Conservation (phyloP, 2,797 vertebrate species). For the Malurus splendens region DNA sequence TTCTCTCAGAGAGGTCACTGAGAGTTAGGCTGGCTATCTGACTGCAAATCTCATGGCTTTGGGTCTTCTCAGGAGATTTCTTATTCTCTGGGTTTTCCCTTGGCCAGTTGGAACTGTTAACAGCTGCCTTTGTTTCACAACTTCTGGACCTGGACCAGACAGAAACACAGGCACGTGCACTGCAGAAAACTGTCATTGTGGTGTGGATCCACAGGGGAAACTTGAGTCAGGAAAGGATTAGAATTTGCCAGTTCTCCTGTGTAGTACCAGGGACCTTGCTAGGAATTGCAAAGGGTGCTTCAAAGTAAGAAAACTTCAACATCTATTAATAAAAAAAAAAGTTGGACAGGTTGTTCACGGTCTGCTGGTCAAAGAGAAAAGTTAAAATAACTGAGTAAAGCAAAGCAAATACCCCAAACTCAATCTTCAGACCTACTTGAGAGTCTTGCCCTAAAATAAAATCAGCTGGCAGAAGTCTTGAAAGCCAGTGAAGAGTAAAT, state of each 20-base stretch:
- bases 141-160: not conserved
- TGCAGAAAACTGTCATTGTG: not conserved
- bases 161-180: not conserved
- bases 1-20: slow-evolving; percentile 28
- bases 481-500: not conserved
- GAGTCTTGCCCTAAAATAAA: not conserved
- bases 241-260: not conserved
- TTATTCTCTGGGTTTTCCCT: slow-evolving; percentile 20
- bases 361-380: not conserved
- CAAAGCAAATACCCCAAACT: not conserved
- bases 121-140: slow-evolving; percentile 21
- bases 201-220: not conserved
- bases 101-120: slow-evolving; percentile 18
- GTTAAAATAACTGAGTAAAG: not conserved
- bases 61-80: slow-evolving; percentile 40
- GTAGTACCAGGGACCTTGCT: not conserved
- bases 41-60: slow-evolving; percentile 32
- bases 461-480: not conserved
- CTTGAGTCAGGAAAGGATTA: not conserved
- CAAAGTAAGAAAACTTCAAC: not conserved
- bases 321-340: not conserved
- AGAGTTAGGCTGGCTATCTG: slow-evolving; percentile 43
- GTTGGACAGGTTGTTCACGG: not conserved
- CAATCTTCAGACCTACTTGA: not conserved
- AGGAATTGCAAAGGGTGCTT: not conserved